phyloP scores from a whole-genome alignment of 2,888 invertebrate genomes.

The Eristalis pertinax region DNA sequence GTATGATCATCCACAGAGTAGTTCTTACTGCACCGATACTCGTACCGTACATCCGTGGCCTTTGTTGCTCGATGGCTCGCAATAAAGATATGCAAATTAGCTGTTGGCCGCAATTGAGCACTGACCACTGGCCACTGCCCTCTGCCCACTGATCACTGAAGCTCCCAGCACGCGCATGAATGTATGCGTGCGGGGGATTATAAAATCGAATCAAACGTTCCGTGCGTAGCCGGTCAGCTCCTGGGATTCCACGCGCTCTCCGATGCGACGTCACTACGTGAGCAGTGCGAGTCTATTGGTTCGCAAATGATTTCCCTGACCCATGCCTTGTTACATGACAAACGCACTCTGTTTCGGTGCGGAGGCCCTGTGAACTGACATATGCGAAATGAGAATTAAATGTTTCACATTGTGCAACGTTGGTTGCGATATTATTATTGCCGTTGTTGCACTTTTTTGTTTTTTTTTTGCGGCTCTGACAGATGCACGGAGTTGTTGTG shows the following conservation, averaged over 20 bases:
- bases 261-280: neutral
- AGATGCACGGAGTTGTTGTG: conserved; percentile 9
- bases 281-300: conserved; percentile 11
- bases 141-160: neutral
- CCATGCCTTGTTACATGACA: conserved; percentile 30
- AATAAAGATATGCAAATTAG: conserved; percentile 51
- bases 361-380: neutral
- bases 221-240: conserved; percentile 1
- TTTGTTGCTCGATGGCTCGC: neutral
- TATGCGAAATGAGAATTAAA: conserved; percentile 34
- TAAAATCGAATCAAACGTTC: conserved; percentile 41
- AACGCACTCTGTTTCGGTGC: conserved; percentile 15
- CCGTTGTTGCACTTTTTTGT: neutral
- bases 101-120: conserved; percentile 24
- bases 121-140: neutral
- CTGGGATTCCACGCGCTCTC: neutral
- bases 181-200: neutral
- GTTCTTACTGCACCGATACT: neutral
- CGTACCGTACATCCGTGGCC: neutral
- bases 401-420: conserved; percentile 32
- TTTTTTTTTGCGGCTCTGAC: conserved; percentile 1
- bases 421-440: neutral
- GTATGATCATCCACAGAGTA: neutral
- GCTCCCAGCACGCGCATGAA: neutral
- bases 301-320: conserved; percentile 43